Base-by-base conservation (phyloP, 2,888 invertebrate genomes). In the Baccha elongata region DNA sequence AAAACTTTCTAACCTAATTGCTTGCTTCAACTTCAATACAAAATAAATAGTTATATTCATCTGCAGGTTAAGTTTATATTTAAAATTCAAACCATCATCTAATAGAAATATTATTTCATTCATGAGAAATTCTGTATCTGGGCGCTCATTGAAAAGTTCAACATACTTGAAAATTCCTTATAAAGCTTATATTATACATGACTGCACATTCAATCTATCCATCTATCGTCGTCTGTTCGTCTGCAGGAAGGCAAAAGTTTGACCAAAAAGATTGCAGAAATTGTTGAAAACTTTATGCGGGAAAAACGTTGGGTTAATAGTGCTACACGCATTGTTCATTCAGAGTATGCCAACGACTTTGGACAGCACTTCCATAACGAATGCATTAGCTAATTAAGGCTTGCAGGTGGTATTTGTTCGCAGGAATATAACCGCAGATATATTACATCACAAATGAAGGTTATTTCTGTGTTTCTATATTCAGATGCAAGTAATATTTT, bases 351-450 rank as follows among this genome's bases (percentile, higher is more conserved):
- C 40, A 15, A 15, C 1, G 15, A 58, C 40, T 40, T 58, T 58
- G 11, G 23, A 32, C 8, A 32, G 29, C 29, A 8, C 8, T 32
- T 7, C 10, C 58, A 58, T 58, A 55, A 40, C n/a, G 55, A 40
- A 55, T 55, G 55, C 55, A 55, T 55, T 55, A 58, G 26, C 23
- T 40, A 58, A 58, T 58, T 58, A 58, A 58, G 23, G 13, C 15
- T 32, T 35, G 40, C 58, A 58, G 58, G 58, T 40, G 58, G 23
- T 58, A 11, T 58, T 58, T 58, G 23, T 53, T 21, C 35, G n/a
- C n/a, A 13, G 29, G 8, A 32, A 6, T 3, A 58, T 26, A 23
- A 4, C 40, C 40, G n/a, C n/a, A 26, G 40, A 58, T 40, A 40
- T 10, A 26, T 10, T 58, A n/a, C n/a, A n/a, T 58, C 40, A 37